Evolutionary conservation across 2,888 invertebrate species (phyloP).

Genomic region (Hololepta plana): DNA sequence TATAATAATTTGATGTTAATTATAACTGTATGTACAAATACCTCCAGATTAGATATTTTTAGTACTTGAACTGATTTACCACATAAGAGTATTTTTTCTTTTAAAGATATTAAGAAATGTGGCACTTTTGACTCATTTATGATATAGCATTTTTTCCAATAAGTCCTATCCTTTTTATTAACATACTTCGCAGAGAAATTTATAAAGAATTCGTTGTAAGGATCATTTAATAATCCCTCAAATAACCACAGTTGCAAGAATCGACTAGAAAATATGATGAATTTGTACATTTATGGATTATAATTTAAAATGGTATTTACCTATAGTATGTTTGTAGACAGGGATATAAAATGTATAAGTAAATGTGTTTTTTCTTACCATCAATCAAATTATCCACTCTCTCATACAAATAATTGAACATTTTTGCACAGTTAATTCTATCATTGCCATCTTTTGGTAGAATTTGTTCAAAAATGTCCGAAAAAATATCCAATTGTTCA

Average conservation of each 20-base stretch:
- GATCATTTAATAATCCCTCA: slow-evolving; percentile 65
- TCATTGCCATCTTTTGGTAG: too few relatives aligned
- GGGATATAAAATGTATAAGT: slow-evolving; percentile 29
- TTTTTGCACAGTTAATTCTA: too few relatives aligned
- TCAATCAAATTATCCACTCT: slow-evolving; percentile 41
- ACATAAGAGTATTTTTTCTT: slow-evolving; percentile 48
- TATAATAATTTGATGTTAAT: too few relatives aligned
- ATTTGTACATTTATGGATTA: slow-evolving; percentile 1
- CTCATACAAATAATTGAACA: slow-evolving; percentile 46
- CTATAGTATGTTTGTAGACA: slow-evolving; percentile 25
- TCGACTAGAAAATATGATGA: slow-evolving; percentile 22
- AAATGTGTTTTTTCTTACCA: slow-evolving; percentile 32
- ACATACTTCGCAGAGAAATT: slow-evolving; percentile 45
- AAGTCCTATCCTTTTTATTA: slow-evolving; percentile 40
- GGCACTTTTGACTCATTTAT: slow-evolving; percentile 38
- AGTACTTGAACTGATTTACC: slow-evolving; percentile 57
- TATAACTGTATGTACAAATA: too few relatives aligned
- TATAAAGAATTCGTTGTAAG: slow-evolving; percentile 72
- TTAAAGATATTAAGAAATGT: slow-evolving; percentile 43
- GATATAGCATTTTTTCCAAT: slow-evolving; percentile 48
- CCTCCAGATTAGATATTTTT: slow-evolving; percentile 49
- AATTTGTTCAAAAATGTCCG: too few relatives aligned
- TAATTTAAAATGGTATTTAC: slow-evolving; percentile 11
- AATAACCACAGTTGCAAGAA: slow-evolving; percentile 73
- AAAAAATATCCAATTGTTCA: too few relatives aligned